These are phyloP conservation scores for Antedon mediterranea DNA, from an alignment of 53 echinoderm and acorn worm species.

Conservation along the genomic window DNA sequence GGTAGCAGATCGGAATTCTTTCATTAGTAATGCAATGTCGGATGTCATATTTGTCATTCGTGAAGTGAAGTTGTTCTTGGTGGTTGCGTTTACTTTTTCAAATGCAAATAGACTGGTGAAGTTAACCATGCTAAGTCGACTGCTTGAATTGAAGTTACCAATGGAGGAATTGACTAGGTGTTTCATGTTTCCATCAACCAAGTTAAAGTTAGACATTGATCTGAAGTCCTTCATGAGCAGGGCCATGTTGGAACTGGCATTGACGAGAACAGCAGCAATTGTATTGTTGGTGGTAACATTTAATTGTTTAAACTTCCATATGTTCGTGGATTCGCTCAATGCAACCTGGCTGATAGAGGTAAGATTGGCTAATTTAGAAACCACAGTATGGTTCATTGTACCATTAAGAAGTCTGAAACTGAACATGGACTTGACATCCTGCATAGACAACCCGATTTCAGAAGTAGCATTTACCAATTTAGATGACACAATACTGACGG, in stretches of 20 bases:
- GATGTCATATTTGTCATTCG: slow-evolving; percentile 6
- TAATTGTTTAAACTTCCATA: slow-evolving; percentile 10
- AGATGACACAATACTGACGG: neutral
- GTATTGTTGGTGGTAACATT: slow-evolving; percentile 12
- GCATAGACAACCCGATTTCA: slow-evolving; percentile 8
- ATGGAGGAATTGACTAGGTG: slow-evolving; percentile 17
- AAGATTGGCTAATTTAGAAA: slow-evolving; percentile 13
- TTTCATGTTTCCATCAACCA: slow-evolving; percentile 9
- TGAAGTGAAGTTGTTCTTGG: slow-evolving; percentile 7
- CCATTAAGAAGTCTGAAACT: slow-evolving; percentile 17
- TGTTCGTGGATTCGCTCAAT: slow-evolving; percentile 5
- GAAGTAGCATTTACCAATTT: slow-evolving; percentile 24
- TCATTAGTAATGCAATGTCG: neutral
- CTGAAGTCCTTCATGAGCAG: slow-evolving; percentile 14
- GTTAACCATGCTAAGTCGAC: slow-evolving; percentile 17
- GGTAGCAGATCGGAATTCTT: neutral
- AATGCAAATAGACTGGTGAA: slow-evolving; percentile 23
- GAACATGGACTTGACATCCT: slow-evolving; percentile 11
- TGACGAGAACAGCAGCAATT: slow-evolving; percentile 12
- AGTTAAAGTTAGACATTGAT: slow-evolving; percentile 18
- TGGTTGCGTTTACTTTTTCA: slow-evolving; percentile 3
- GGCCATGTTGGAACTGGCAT: slow-evolving; percentile 11
- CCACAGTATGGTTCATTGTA: slow-evolving; percentile 13
- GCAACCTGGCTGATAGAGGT: slow-evolving; percentile 1
- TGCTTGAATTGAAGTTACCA: slow-evolving; percentile 8